Evolutionary conservation across 2,797 vertebrate genomes (phyloP), one percentile per base, ranked within the genome.

Genomic region (Melanotaenia parkinsoni): DNA sequence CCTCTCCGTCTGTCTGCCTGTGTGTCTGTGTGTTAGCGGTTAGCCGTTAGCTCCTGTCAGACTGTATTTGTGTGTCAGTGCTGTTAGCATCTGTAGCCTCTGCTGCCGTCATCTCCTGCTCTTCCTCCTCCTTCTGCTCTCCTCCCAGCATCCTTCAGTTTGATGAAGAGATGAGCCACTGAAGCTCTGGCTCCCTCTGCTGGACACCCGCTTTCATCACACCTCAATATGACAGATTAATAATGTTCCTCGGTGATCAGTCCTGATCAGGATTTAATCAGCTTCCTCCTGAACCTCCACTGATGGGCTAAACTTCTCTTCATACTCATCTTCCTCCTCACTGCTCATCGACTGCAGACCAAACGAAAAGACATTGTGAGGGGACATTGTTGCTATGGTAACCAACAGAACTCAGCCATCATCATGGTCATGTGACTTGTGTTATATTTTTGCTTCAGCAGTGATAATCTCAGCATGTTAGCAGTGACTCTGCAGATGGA

Each of bases 81-180:
- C 84, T 82, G 76, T 73, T 90, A 90, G 86, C 88, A 83, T 77
- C 88, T 88, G 85, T 86, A 86, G 76, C 85, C 77, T 80, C 70
- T 82, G 69, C 73, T 82, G 70, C 37, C 79, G 77, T 89, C 85
- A 76, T 78, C 75, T 82, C 78, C 72, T 74, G 76, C 62, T 66
- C 60, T 35, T 77, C 75, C 51, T 83, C 75, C 64, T 73, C 74
- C 32, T 65, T 63, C 32, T 70, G 72, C 50, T 76, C 66, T 77
- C 74, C 74, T 83, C 86, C 80, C 85, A 83, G 79, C 84, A 82
- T 85, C 81, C 84, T 58, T 80, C 72, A 67, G 53, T 80, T 43
- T 70, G 64, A 66, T 32, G 51, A 59, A 43, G 37, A 78, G 57
- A 56, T 61, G 50, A 43, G 35, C 1, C 12, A 18, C 5, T 30